Base-by-base conservation (phyloP, 1,140 invertebrate species). In the Drosophila orosa region DNA sequence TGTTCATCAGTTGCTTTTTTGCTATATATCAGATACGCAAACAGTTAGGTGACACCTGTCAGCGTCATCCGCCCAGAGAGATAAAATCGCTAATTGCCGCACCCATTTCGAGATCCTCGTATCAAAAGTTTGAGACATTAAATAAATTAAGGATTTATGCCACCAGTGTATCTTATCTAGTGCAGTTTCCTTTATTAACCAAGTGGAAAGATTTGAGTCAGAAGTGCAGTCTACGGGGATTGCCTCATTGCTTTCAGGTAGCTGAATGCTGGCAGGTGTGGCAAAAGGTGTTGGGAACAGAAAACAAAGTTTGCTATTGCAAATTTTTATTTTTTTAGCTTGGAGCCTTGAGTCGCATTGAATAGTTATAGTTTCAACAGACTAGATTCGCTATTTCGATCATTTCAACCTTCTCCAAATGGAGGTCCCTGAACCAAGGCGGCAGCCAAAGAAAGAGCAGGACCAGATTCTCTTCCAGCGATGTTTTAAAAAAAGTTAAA, bases 81-180 rank as follows among this genome's bases (percentile, higher is more conserved):
- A 71, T 71, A 68, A 71, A 45, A 37, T 29, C 31, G 22, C 31
- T 65, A 12, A 37, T 33, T 63, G 5, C 15, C 40, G 29, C 57
- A 65, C 2, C 17, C 31, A 19, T 17, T 24, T 45, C 10, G 19
- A 45, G 29, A 45, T 65, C 5, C n/a, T 24, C 29, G 19, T 22
- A n/a, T 19, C 25, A 45, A 27, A 6, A n/a, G 5, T 27, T 66
- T 50, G 17, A 67, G 62, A 39, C 31, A n/a, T 31, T 27, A 56
- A 71, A 67, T 57, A 71, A 69, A 69, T 71, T 5, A 39, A 12
- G 27, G 27, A 71, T 71, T 69, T 71, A 71, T 68, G 15, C 3
- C 17, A 3, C 12, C 12, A n/a, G 48, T 47, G 24, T 39, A 71
- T 37, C 25, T 71, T 42, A 52, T 47, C 48, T 22, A 29, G 12